Evolutionary conservation across 2,113 vertebrate genomes (phyloP), one percentile per base, ranked within the genome.

Genomic region (Penelope pileata): DNA sequence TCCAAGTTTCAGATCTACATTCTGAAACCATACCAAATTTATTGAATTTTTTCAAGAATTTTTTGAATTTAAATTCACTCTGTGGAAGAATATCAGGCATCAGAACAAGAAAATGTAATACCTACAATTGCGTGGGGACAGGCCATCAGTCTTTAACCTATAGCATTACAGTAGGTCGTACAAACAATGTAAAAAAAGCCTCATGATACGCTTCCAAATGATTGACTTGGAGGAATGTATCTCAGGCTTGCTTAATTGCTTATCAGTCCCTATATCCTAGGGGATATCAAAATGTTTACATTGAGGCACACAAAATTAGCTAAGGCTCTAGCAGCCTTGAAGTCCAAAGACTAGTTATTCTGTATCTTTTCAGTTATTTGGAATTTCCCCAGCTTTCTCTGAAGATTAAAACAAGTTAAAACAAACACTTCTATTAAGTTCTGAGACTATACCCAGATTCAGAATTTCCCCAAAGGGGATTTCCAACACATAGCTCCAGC

Each of bases 391-490:
- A 62, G 6, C 36, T 8, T 72, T 43, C 56, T 82, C 22, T 67
- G 38, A 93, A 77, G 74, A 69, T 87, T 81, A 93, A 90, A 74
- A n/a, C 50, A 82, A 88, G 32, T 66, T 88, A 75, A 87, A 90
- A 72, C 45, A 76, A 87, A n/a, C 21, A 43, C 47, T 70, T 86
- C 19, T 22, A 48, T 90, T 90, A 77, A 77, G 66, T 60, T 81
- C 8, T 26, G 34, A 88, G 34, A 47, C 50, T 50, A 26, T 34
- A 84, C n/a, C 4, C 45, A 90, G 17, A 7, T 17, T 60, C 30
- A 66, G 42, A 26, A 81, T 50, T 84, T 84, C 74, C 56, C 86
- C 40, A 42, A 54, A 60, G 69, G 53, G 45, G 21, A 80, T 47
- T 83, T 80, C 67, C 75, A 93, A n/a, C 7, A 2, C 2, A 50